Evolutionary conservation across 2,888 invertebrate species (phyloP), one percentile per base, ranked within the genome.

Genomic region (Camponotus fellah): DNA sequence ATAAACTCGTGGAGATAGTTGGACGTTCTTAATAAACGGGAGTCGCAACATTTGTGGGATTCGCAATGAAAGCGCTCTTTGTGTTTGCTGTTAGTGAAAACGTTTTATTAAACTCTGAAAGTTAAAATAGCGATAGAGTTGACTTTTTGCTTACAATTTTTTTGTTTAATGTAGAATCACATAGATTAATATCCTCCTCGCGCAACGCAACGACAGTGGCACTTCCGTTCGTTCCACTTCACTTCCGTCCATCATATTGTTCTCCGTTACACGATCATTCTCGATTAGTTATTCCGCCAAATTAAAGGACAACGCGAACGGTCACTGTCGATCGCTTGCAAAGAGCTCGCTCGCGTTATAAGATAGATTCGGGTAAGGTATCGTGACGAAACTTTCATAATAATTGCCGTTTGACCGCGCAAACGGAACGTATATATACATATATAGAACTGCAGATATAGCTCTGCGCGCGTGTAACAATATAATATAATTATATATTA

Each of bases 91-190:
- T 93, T 92, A 92, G 92, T 93, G 92, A 93, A 93, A 93, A 93
- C 93, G 92, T 93, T 93, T 93, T 93, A 93, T 93, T 93, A 93
- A 93, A 93, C 93, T 93, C 92, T 93, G 93, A 92, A 93, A 93
- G 93, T 93, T 93, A 93, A 93, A 93, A 93, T 93, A 93, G 93
- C 92, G 86, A 92, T 93, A 93, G 92, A 93, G 91, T 92, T 92
- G 86, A 90, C 88, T 85, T 85, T 26, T 83, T 88, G 79, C 71
- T 80, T 82, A 66, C 81, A 71, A 83, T 79, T 84, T 74, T 74
- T 72, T 62, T 75, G 65, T 85, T 89, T 80, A 86, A 84, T 85
- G 79, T 89, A 89, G 89, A 88, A 87, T 89, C 89, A 89, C 87
- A 92, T 92, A 88, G 91, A 85, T 92, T 91, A 91, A 75, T 71